Conservation (phyloP, 2,113 vertebrate genomes). For the Megaleporinus macrocephalus region DNA sequence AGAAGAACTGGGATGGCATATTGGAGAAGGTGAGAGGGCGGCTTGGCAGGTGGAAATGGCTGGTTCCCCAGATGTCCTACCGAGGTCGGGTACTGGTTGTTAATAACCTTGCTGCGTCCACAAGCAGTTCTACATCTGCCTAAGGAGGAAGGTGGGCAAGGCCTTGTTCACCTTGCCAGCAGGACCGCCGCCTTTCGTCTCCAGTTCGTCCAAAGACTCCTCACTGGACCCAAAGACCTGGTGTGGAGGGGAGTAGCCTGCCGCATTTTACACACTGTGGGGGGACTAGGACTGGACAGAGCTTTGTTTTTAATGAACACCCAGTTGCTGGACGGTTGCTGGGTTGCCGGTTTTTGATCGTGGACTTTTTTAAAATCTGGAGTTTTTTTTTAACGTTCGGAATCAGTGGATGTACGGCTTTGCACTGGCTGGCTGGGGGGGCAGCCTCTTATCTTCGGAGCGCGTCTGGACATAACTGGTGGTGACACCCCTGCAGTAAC, state of each 20-base stretch:
- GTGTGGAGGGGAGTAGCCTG: background rate
- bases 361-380: no score
- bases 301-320: background rate
- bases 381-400: background rate
- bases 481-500: no score
- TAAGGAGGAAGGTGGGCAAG: no score
- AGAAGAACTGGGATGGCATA: background rate
- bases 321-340: background rate
- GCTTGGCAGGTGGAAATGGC: background rate
- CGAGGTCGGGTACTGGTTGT: no score
- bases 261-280: background rate
- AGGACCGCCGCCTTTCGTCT: background rate
- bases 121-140: no score
- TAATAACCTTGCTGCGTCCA: slow-evolving; percentile 6
- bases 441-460: background rate
- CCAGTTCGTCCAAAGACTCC: no score
- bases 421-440: background rate
- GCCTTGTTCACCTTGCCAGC: no score
- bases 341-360: background rate
- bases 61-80: slow-evolving; percentile 12
- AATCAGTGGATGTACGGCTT: background rate
- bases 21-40: background rate
- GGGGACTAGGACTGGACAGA: background rate
- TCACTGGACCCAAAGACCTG: background rate
- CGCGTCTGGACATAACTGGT: background rate